Evolutionary conservation across 2,113 vertebrate genomes (phyloP), one percentile per base, ranked within the genome.

Genomic region (Paraplagusia blochii): DNA sequence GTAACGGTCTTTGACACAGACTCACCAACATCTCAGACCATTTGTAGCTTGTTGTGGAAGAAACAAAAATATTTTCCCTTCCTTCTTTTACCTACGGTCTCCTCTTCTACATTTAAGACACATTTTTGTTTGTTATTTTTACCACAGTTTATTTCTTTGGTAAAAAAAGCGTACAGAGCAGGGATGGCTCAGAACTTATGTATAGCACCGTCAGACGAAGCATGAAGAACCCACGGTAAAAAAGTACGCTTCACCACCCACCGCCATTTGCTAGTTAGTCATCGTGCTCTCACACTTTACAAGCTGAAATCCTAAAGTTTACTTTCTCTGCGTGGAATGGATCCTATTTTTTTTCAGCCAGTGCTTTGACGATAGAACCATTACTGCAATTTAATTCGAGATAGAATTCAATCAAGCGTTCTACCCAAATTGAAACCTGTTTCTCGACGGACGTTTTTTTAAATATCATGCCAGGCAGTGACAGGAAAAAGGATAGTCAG

Each of bases 261-360:
- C 83, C 34, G 36, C 81, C 81, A 79, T 77, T 79, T 85, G 80
- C 46, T 56, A 52, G 60, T 85, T 83, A 82, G 74, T 85, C 85
- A 87, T 71, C 67, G 4, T 66, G 52, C 44, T 76, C 69, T 87
- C 79, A 74, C 78, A 74, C 80, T 68, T 54, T 42, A 36, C 65
- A 59, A 72, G 75, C 80, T 17, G 66, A 75, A 81, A 53, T 34
- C 39, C 53, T 40, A 67, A 81, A 83, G 68, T 83, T 73, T 60
- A 74, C 69, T 83, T 77, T 75, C 16, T 56, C 42, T 58, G 44
- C 19, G 7, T 50, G 69, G 50, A 67, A 77, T 57, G 2, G 15
- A 33, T 2, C 75, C 63, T 60, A 16, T 35, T 52, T 63, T 51
- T 11, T 40, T 40, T 38, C 1, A 58, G 62, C 55, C 48, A 63